These are phyloP conservation scores for Papilio glaucus DNA, from an alignment of 1,140 invertebrate species.

Conservation along the genomic window DNA sequence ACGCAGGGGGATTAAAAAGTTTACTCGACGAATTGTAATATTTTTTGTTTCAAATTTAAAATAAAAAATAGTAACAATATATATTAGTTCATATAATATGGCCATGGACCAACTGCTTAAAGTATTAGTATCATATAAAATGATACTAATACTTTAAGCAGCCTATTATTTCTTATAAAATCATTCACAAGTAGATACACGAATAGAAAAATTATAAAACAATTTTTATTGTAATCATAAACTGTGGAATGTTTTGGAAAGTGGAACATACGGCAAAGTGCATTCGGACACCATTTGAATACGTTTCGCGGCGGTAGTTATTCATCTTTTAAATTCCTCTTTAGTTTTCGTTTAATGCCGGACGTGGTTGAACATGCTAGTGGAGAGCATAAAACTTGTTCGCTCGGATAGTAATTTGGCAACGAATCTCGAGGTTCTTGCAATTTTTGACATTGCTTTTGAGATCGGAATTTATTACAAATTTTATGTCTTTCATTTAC, in stretches of 20 bases:
- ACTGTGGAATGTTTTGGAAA: conserved; percentile 21
- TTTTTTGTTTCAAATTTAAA: too few relatives aligned
- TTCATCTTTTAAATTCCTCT: conserved; percentile 22
- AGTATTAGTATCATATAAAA: too few relatives aligned
- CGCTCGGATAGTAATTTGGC: conserved; percentile 17
- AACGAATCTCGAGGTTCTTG: conserved; percentile 5
- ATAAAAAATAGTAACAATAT: background rate
- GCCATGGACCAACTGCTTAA: too few relatives aligned
- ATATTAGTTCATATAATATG: too few relatives aligned
- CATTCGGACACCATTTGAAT: conserved; percentile 30
- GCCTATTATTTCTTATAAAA: too few relatives aligned
- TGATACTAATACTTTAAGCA: too few relatives aligned
- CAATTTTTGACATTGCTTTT: conserved; percentile 24
- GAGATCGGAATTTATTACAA: conserved; percentile 15
- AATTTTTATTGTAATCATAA: too few relatives aligned
- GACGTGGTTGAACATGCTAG: conserved; percentile 29
- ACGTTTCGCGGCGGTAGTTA: conserved; percentile 24
- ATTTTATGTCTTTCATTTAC: conserved; percentile 19
- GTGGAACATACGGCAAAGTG: conserved; percentile 30
- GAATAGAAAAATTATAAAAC: too few relatives aligned
- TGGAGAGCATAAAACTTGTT: conserved; percentile 24
- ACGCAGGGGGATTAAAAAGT: conserved; percentile 4
- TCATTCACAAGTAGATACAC: too few relatives aligned
- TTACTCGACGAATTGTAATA: background rate
- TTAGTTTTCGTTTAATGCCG: conserved; percentile 25